Evolutionary conservation across 2,888 invertebrate species (phyloP), one percentile per base, ranked within the genome.

Genomic region (Lymantria monacha): DNA sequence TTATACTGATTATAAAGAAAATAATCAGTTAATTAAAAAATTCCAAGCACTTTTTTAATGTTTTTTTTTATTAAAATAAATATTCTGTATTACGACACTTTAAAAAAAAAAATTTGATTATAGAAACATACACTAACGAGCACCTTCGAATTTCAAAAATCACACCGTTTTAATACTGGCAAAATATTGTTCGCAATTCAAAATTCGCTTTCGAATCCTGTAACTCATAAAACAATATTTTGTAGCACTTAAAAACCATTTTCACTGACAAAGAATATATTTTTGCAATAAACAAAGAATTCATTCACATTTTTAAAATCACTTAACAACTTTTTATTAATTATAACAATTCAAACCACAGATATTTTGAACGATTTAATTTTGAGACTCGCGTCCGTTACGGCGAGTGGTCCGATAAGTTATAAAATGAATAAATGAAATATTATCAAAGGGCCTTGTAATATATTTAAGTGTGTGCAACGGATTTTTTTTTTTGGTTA

Each of bases 231-330:
- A 46, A 53, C 15, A 53, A 44, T 31, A 53, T 53, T 46, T 53
- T 53, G 49, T 53, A 53, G 30, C 49, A 53, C 46, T 53, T 49
- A 13, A 53, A 53, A 13, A 53, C 37, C 53, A 53, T 53, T 46
- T 42, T 49, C 46, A 53, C 49, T 3, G 7, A 30, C 44, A 44
- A 36, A 47, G 33, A 14, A n/a, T 31, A 15, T 5, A 30, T 47
- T 48, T 42, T 7, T 1, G n/a, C n/a, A n/a, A n/a, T n/a, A n/a
- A 51, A 52, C 44, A 42, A 22, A 36, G 14, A 42, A 38, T 33
- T 30, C 13, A 51, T 40, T 44, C 30, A 47, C 31, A 10, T 15
- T 15, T 15, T 41, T 15, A 14, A 30, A 30, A 40, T 14, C 30
- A 36, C 41, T 14, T 36, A 2, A 38, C 1, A 33, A 41, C 15